Conservation (phyloP, 2,113 vertebrate species). For the Pholis gunnellus region DNA sequence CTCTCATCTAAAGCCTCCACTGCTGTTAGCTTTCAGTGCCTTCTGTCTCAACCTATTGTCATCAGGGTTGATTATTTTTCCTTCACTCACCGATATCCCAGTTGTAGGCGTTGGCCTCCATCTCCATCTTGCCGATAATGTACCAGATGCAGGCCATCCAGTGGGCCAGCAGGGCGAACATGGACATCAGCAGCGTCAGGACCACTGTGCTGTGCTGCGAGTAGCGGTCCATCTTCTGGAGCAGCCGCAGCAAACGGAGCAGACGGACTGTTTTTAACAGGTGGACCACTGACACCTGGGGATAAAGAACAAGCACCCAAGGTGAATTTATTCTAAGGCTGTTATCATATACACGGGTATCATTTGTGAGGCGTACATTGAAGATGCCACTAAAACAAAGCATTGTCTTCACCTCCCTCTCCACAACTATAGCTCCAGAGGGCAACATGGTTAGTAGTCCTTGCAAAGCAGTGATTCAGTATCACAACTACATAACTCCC, state of each 20-base stretch:
- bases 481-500: slow-evolving; percentile 2
- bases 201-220: slow-evolving; percentile 98
- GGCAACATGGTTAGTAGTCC: slow-evolving; percentile 1
- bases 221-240: slow-evolving; percentile 98
- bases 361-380: background rate
- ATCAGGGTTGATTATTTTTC: background rate
- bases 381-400: background rate
- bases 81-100: slow-evolving; percentile 96
- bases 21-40: background rate
- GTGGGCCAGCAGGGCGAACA: slow-evolving; percentile 97
- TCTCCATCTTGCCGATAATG: slow-evolving; percentile 97
- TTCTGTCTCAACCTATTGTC: no score
- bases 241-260: slow-evolving; percentile 92
- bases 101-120: slow-evolving; percentile 91
- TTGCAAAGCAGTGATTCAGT: background rate
- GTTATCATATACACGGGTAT: no score
- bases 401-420: background rate
- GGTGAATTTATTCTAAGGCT: background rate
- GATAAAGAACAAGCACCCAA: background rate
- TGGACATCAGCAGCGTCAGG: slow-evolving; percentile 97
- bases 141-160: slow-evolving; percentile 99
- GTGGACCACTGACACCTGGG: slow-evolving; percentile 95
- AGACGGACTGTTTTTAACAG: slow-evolving; percentile 95
- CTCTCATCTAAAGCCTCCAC: background rate
- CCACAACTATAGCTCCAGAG: background rate